Percentiles rank a stretch among this genome's conserved stretches.
phyloP scores from a whole-genome alignment of 2,888 invertebrate species.

The Sphinx pinastri region DNA sequence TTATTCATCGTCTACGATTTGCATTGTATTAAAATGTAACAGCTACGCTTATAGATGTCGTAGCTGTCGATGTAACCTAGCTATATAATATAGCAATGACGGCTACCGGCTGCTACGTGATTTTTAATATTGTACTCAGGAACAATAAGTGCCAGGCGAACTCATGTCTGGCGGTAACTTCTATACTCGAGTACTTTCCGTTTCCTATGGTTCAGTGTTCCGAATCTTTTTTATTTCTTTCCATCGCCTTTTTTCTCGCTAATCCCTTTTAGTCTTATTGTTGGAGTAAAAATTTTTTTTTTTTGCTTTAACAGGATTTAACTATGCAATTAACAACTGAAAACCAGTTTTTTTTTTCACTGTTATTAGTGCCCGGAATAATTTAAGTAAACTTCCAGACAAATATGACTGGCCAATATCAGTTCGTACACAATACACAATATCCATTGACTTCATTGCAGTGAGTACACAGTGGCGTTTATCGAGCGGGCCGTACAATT shows the following conservation, averaged over 20 bases:
- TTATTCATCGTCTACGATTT: background rate
- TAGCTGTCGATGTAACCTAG: too few species aligned
- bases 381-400: too few species aligned
- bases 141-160: background rate
- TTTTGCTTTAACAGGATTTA: too few species aligned
- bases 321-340: too few species aligned
- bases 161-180: background rate
- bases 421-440: background rate
- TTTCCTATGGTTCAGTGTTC: background rate
- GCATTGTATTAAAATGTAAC: background rate
- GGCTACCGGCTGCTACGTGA: background rate
- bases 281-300: background rate
- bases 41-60: background rate
- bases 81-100: background rate
- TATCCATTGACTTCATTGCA: background rate
- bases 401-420: too few species aligned
- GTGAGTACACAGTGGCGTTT: slow-evolving; percentile 2
- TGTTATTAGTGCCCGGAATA: too few species aligned
- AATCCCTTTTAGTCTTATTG: background rate
- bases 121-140: background rate
- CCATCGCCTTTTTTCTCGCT: background rate
- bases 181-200: slow-evolving; percentile 1
- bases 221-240: slow-evolving; percentile 9
- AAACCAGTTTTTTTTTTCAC: too few species aligned
- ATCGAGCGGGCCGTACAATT: slow-evolving; percentile 35